A percentile compares a stretch with the other conserved stretches of the same genome.
phyloP scores from a whole-genome alignment of 2,797 vertebrate genomes.

The Sebastes nivosus region DNA sequence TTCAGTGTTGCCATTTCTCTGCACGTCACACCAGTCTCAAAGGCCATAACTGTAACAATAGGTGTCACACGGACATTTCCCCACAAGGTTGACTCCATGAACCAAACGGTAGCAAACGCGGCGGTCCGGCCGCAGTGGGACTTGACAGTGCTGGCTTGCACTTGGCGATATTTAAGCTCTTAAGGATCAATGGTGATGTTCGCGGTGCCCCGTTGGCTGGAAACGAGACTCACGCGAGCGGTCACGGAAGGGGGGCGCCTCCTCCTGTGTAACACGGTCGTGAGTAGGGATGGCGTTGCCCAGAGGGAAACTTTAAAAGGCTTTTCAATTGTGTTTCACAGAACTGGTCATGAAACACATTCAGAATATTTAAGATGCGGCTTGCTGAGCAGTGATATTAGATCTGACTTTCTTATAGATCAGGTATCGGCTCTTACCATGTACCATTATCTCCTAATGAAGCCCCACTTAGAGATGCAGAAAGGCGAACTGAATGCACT shows the following conservation, averaged over 20 bases:
- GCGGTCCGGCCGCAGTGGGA: conserved; percentile 1
- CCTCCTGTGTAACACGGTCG: conserved; percentile 24
- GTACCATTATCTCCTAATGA: conserved; percentile 4
- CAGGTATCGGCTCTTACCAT: background rate
- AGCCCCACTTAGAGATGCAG: conserved; percentile 8
- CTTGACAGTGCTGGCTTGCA: background rate
- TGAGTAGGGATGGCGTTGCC: conserved; percentile 28
- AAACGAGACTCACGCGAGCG: conserved; percentile 34
- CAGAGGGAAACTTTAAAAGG: conserved; percentile 58
- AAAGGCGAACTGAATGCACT: background rate
- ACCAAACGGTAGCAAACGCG: background rate
- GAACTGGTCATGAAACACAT: conserved; percentile 13
- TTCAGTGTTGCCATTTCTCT: background rate
- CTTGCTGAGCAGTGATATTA: background rate
- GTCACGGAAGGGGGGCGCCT: conserved; percentile 34
- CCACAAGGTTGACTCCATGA: conserved; percentile 28
- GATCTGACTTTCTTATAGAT: conserved; percentile 4
- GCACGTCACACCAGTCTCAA: conserved; percentile 14
- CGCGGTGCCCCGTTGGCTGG: conserved; percentile 5
- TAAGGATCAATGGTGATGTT: conserved; percentile 53
- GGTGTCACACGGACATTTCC: conserved; percentile 35
- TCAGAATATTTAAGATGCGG: background rate
- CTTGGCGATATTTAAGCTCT: conserved; percentile 49
- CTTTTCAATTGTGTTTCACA: conserved; percentile 43
- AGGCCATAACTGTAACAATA: conserved; percentile 27